A percentile compares a stretch with the other conserved stretches of the same genome.
phyloP scores from a whole-genome alignment of 2,888 invertebrate genomes.

The Schrankia costaestrigalis region DNA sequence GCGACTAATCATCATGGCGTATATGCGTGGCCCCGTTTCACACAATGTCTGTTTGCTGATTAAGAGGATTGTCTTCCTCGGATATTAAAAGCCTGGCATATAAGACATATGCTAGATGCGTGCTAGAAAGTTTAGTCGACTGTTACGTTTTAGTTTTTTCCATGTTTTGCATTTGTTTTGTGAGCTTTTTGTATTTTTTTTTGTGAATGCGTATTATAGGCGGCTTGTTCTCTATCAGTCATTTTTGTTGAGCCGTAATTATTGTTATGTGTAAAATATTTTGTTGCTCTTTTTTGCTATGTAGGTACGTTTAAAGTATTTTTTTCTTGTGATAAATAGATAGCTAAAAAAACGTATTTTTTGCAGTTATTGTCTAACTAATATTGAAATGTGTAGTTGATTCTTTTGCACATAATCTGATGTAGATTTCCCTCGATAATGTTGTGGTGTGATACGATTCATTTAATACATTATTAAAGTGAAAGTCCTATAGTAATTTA shows the following conservation, averaged over 20 bases:
- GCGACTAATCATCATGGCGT: slow-evolving; percentile 68
- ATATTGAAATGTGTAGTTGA: too few relatives aligned
- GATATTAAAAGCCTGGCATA: slow-evolving; percentile 77
- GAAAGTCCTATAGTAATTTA: slow-evolving; percentile 2
- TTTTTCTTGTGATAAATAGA: too few relatives aligned
- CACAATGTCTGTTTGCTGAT: slow-evolving; percentile 76
- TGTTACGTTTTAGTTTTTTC: slow-evolving; percentile 29
- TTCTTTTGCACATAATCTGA: too few relatives aligned
- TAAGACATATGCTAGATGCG: slow-evolving; percentile 38
- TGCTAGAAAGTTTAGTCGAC: slow-evolving; percentile 33
- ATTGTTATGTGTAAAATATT: not conserved
- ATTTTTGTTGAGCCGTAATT: slow-evolving; percentile 13
- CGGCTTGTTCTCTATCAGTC: slow-evolving; percentile 17
- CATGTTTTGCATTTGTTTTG: slow-evolving; percentile 14
- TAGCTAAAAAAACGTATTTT: too few relatives aligned
- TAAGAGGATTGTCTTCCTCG: slow-evolving; percentile 79
- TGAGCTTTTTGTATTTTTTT: slow-evolving; percentile 11
- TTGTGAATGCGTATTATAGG: slow-evolving; percentile 7
- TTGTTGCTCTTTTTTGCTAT: not conserved
- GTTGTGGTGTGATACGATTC: too few relatives aligned
- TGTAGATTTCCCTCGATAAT: too few relatives aligned
- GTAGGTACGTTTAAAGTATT: not conserved
- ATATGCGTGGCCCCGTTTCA: slow-evolving; percentile 76
- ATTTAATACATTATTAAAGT: too few relatives aligned
- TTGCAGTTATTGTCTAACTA: too few relatives aligned